Evolutionary conservation across 2,888 invertebrate species (phyloP).

Genomic region (Rotaria magnacalcarata): DNA sequence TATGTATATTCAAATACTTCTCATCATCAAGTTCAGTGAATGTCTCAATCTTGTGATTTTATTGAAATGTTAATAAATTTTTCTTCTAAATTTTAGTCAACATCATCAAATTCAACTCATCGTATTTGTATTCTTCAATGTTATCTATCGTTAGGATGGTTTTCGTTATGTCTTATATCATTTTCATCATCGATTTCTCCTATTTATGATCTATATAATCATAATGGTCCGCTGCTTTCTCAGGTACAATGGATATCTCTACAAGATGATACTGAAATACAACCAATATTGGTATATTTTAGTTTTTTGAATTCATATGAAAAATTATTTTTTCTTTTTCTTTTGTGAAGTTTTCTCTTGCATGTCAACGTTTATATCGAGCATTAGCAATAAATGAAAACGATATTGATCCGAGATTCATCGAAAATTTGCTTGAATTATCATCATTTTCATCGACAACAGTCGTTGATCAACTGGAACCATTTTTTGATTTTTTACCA

Average conservation of each 20-base stretch:
- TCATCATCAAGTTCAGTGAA: too few relatives aligned
- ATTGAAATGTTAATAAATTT: neutral
- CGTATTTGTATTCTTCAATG: neutral
- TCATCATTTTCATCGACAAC: neutral
- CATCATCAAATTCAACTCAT: neutral
- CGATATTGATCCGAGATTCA: neutral
- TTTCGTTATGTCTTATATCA: neutral
- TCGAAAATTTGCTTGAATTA: neutral
- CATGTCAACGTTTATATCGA: slow-evolving; percentile 30
- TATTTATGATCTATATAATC: neutral
- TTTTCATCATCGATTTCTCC: neutral
- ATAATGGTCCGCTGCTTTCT: neutral
- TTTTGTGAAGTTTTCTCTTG: neutral
- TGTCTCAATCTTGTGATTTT: too few relatives aligned
- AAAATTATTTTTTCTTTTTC: neutral
- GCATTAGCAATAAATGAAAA: neutral
- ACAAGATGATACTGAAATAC: neutral
- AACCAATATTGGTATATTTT: neutral
- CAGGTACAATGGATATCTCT: neutral
- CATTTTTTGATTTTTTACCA: neutral
- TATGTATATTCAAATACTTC: too few relatives aligned
- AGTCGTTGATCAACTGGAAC: neutral
- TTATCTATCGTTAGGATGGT: slow-evolving; percentile 26
- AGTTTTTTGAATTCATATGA: neutral
- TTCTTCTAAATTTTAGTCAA: neutral